Percentiles rank a stretch among this genome's conserved stretches.
phyloP scores from a whole-genome alignment of 2,113 vertebrate species.

The Bufo gargarizans region DNA sequence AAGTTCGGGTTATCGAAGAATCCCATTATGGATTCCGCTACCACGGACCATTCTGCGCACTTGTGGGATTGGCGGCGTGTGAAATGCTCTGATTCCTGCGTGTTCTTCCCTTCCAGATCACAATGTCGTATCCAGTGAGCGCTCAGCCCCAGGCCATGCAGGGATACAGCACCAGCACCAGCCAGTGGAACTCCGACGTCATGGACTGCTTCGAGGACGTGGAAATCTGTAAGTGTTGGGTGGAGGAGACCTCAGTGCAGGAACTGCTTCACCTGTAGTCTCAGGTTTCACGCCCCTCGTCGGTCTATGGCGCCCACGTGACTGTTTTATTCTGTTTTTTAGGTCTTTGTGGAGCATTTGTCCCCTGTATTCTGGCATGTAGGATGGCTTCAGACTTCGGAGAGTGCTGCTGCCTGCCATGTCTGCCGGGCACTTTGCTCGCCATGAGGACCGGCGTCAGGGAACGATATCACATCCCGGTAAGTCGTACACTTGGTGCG shows the following conservation, averaged over 20 bases:
- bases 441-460: constrained; percentile 82
- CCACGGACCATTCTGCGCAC: too few species aligned
- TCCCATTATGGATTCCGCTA: too few species aligned
- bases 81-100: too few species aligned
- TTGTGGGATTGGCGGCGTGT: too few species aligned
- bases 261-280: too few species aligned
- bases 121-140: constrained; percentile 67
- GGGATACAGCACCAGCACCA: constrained; percentile 53
- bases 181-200: constrained; percentile 66
- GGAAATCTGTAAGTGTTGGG: constrained; percentile 66
- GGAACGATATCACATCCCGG: constrained; percentile 73
- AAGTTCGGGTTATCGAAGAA: too few species aligned
- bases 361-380: constrained; percentile 82
- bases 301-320: too few species aligned
- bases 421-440: constrained; percentile 81
- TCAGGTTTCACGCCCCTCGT: too few species aligned
- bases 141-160: constrained; percentile 63
- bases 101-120: constrained; percentile 28
- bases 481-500: constrained; percentile 26
- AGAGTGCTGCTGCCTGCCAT: constrained; percentile 83
- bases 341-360: constrained; percentile 82
- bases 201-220: constrained; percentile 68
- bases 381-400: constrained; percentile 71
- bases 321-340: background rate
- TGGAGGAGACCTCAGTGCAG: too few species aligned